Base-by-base conservation (phyloP, 2,888 invertebrate species). In the Dolichopus griseipennis region DNA sequence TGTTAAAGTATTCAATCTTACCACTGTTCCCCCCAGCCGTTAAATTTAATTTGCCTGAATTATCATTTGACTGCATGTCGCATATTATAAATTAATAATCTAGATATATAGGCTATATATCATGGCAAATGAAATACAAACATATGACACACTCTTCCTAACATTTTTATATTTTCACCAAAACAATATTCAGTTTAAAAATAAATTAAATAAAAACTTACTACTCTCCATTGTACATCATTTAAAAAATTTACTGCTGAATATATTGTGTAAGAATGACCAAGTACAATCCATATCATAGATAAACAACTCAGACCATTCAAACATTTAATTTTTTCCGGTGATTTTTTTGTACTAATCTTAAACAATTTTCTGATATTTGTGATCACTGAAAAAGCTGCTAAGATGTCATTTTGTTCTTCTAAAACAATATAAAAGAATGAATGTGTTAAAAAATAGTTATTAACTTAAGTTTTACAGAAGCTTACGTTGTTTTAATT, bases 301-400 rank as follows among this genome's bases (percentile, higher is more conserved):
- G 82, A 82, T 33, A 83, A 41, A 61, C 78, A 77, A 41, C 82
- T 77, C 2, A 83, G 77, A 8, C 83, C 83, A 73, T 82, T 73
- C 21, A 83, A 74, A 70, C 82, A 83, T 62, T 75, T 71, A n/a
- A 77, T 70, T 69, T 77, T 73, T 1, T 72, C 65, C 1, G 73
- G 73, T 12, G 73, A 72, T 8, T 52, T 70, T 1, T 68, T 67
- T 2, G 73, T 21, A 5, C 72, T 70, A 33, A 77, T 63, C 65
- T 41, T 64, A 22, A 71, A 71, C 1, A 71, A 6, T 20, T 69
- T 68, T 18, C 43, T 65, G 52, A 65, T 66, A 43, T 71, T 71
- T 2, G 67, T 63, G 37, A 67, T 65, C 7, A 69, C 20, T 20
- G 68, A 71, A 21, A 71, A 70, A 33, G 70, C 65, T 33, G 68